Evolutionary conservation across 2,888 invertebrate species (phyloP).

Genomic region (Dynastes grantii): DNA sequence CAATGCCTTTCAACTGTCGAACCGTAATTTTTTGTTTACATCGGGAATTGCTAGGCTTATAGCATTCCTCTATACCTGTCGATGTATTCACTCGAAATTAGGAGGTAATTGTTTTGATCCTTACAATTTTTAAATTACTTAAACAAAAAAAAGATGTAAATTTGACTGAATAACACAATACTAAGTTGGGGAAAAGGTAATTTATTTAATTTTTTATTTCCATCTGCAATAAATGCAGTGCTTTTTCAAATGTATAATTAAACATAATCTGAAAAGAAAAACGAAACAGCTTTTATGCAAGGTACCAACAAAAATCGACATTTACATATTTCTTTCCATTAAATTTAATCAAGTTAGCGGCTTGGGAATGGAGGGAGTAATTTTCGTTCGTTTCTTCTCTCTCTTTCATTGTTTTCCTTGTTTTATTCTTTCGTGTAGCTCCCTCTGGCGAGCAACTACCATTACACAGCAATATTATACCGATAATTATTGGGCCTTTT

Average conservation of each 20-base stretch:
- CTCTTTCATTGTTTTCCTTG: no score
- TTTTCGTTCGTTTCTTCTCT: not conserved
- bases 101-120: no score
- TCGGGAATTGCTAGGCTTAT: no score
- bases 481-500: no score
- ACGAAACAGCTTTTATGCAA: not conserved
- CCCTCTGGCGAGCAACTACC: constrained; percentile 1
- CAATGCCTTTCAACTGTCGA: no score
- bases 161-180: no score
- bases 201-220: not conserved
- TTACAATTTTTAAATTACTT: no score
- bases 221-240: not conserved
- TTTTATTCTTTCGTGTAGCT: not conserved
- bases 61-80: no score
- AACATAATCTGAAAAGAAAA: not conserved
- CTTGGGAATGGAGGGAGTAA: not conserved
- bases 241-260: no score
- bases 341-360: not conserved
- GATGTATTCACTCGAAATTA: no score
- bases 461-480: constrained; percentile 32
- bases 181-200: no score
- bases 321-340: not conserved
- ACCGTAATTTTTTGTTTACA: not conserved
- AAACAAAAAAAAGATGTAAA: not conserved
- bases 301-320: not conserved